Base-by-base conservation (phyloP, 2,888 invertebrate species). In the Calameuta filiformis region DNA sequence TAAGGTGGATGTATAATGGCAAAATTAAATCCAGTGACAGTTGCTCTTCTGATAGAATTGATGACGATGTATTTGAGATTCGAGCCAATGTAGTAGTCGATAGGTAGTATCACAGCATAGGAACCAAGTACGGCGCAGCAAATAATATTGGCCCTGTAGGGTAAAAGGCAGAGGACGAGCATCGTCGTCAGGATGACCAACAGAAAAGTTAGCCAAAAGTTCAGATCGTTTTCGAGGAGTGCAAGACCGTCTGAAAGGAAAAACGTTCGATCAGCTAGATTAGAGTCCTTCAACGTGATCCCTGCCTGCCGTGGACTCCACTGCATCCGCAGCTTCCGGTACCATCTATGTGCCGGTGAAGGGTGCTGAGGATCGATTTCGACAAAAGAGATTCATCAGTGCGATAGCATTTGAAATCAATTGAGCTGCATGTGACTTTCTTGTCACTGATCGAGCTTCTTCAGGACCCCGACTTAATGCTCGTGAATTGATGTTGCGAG, bases 61-160 rank as follows among this genome's bases (percentile, higher is more conserved):
- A 96, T 92, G 2, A 96, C 84, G 68, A 96, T 94, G 87, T 94
- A 96, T 84, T 94, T 94, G 83, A 96, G 90, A 90, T 94, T 94
- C 40, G 95, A 93, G 35, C 94, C 95, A 80, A 94, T 82, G 85
- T 94, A 95, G 86, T 94, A 94, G 90, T 95, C 96, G 15, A 95
- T 87, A 69, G 95, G 93, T 81, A 94, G 91, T 73, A 95, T 91
- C 15, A 94, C 88, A 35, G 94, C 92, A 88, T 94, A 96, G 12
- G 94, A 92, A 74, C 96, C 96, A 40, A 96, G 89, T 23, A 95
- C 87, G 4, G 94, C 92, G 83, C 94, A 94, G 77, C 94, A 93
- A 3, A 95, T 82, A n/a, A 95, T 94, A 87, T 94, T 94, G 0
- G 94, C 93, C 81, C 92, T 86, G 82, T 92, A 92, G 0, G 94